A percentile compares a stretch with the other conserved stretches of the same genome.
These are phyloP conservation scores for Heliconius hortense DNA, from an alignment of 2,888 invertebrate species.

Conservation along the genomic window DNA sequence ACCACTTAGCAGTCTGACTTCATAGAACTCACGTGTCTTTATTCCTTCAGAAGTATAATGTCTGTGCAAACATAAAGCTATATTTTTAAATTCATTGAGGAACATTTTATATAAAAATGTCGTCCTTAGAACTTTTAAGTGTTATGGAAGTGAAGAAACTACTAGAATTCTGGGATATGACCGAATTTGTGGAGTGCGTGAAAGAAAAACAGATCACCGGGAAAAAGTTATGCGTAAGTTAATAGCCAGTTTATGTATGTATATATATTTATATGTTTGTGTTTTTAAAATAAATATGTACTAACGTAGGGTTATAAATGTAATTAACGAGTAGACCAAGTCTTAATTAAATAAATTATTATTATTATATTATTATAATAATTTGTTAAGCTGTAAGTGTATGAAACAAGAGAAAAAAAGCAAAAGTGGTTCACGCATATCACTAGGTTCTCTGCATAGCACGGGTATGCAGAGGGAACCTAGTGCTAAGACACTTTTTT, in stretches of 20 bases:
- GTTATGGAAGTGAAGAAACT: constrained; percentile 54
- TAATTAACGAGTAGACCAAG: no score
- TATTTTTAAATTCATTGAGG: not conserved
- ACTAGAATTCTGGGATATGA: constrained; percentile 55
- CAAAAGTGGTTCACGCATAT: no score
- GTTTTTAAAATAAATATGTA: no score
- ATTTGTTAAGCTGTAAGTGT: no score
- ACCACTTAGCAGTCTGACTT: constrained; percentile 14
- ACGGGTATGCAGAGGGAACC: not conserved
- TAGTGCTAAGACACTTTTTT: not conserved
- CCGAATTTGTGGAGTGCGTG: constrained; percentile 61
- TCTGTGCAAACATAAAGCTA: not conserved
- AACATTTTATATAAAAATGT: not conserved
- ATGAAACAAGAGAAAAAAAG: no score
- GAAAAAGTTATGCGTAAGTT: constrained; percentile 60
- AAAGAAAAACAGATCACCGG: constrained; percentile 62
- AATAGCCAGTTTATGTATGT: not conserved
- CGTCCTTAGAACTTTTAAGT: constrained; percentile 54
- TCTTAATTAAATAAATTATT: no score
- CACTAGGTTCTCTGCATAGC: no score
- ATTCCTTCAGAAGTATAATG: not conserved
- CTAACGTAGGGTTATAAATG: no score
- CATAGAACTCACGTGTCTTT: not conserved
- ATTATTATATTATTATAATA: no score
- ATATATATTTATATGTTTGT: no score